phyloP scores from a whole-genome alignment of 2,113 vertebrate genomes.

The Poecilia latipinna region DNA sequence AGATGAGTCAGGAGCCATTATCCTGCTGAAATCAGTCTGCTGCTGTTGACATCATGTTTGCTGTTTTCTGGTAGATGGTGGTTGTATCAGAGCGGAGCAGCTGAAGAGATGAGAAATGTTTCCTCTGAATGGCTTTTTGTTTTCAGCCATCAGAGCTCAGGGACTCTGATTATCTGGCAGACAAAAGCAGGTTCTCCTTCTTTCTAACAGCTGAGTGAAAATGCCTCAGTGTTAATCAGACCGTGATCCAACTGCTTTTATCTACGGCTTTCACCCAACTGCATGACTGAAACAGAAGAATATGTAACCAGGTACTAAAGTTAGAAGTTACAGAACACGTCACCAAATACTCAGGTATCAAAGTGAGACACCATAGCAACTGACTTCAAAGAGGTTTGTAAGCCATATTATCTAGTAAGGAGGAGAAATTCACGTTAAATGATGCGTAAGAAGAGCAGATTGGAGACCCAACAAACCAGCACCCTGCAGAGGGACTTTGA shows the following conservation, averaged over 20 bases:
- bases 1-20: conserved; percentile 9
- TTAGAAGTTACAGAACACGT: too few relatives aligned
- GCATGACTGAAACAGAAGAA: too few relatives aligned
- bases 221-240: neutral
- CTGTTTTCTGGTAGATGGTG: neutral
- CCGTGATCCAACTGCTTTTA: neutral
- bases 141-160: conserved; percentile 36
- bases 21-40: neutral
- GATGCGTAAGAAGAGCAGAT: too few relatives aligned
- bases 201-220: neutral
- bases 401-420: too few relatives aligned
- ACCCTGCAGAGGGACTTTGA: too few relatives aligned
- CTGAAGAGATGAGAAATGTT: conserved; percentile 6
- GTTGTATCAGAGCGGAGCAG: conserved; percentile 2
- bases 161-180: conserved; percentile 40
- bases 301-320: too few relatives aligned
- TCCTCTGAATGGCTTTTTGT: conserved; percentile 39
- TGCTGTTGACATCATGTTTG: neutral
- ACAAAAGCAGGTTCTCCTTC: conserved; percentile 49
- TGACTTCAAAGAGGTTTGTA: too few relatives aligned
- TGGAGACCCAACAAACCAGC: too few relatives aligned
- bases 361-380: too few relatives aligned
- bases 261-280: neutral
- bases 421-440: too few relatives aligned
- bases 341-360: too few relatives aligned